Conservation (phyloP, 23 tunicate genomes). For the Styela clava region DNA sequence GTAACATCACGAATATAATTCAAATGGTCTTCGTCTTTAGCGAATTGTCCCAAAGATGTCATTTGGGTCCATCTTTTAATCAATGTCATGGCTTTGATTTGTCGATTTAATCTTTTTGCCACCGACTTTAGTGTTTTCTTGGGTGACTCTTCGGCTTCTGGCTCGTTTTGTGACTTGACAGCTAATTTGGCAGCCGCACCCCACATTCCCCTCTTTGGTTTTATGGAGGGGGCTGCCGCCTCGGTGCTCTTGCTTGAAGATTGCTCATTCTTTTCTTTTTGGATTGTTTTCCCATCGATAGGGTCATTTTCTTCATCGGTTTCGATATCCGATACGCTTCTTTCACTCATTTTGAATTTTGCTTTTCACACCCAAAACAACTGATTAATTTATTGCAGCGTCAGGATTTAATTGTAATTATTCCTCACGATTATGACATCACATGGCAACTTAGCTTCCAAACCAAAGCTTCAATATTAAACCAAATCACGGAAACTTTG, state of each 20-base stretch:
- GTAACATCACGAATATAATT: constrained; percentile 42
- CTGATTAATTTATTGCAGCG: no score
- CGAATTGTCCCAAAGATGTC: constrained; percentile 54
- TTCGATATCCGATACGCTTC: background rate
- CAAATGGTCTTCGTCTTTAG: constrained; percentile 53
- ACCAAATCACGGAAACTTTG: no score
- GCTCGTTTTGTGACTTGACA: background rate
- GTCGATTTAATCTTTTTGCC: constrained; percentile 49
- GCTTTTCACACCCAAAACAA: no score
- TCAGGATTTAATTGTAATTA: no score
- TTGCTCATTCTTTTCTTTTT: background rate
- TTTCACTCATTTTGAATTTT: background rate
- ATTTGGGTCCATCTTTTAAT: constrained; percentile 56
- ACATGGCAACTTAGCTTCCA: no score
- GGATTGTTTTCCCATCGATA: background rate
- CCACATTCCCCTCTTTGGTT: constrained; percentile 7
- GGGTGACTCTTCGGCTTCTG: background rate
- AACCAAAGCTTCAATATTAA: no score
- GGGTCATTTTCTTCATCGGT: background rate
- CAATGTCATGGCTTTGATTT: constrained; percentile 53
- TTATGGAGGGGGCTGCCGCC: background rate
- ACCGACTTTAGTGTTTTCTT: constrained; percentile 53
- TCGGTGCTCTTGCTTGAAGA: background rate
- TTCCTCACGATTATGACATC: no score
- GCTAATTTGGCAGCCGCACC: constrained; percentile 19